Percentiles rank a stretch among this genome's conserved stretches.
Conservation (phyloP, 2,888 invertebrate species). For the Heliconius cydno region DNA sequence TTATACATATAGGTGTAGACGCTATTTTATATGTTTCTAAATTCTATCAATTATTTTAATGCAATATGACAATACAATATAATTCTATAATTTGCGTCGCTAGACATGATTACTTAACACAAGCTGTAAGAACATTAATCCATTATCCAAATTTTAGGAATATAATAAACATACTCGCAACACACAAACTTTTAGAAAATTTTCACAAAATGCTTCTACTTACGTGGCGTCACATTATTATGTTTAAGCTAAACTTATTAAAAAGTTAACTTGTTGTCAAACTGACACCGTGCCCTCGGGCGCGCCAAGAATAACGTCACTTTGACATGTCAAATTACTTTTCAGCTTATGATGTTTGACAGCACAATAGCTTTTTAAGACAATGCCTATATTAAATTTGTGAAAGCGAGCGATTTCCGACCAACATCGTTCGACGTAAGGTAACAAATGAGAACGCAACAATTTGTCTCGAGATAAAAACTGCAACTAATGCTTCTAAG, state of each 20-base stretch:
- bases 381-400: slow-evolving; percentile 29
- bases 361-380: slow-evolving; percentile 47
- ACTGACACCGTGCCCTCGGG: slow-evolving; percentile 33
- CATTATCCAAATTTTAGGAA: not conserved
- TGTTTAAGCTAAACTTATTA: slow-evolving; percentile 25
- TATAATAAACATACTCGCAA: not conserved
- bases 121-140: not conserved
- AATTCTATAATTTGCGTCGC: not conserved
- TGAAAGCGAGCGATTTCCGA: slow-evolving; percentile 21
- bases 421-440: not conserved
- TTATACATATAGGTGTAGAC: no score
- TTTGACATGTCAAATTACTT: slow-evolving; percentile 40
- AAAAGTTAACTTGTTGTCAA: slow-evolving; percentile 29
- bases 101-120: not conserved
- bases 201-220: not conserved
- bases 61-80: not conserved
- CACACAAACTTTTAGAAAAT: not conserved
- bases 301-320: slow-evolving; percentile 34
- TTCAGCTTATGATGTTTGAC: slow-evolving; percentile 42
- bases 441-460: slow-evolving; percentile 16
- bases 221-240: not conserved
- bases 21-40: no score
- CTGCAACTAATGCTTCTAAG: slow-evolving; percentile 32
- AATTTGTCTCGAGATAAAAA: slow-evolving; percentile 14
- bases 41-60: no score